Base-by-base conservation (phyloP, 2,888 invertebrate species). In the Micoletzkya japonica region DNA sequence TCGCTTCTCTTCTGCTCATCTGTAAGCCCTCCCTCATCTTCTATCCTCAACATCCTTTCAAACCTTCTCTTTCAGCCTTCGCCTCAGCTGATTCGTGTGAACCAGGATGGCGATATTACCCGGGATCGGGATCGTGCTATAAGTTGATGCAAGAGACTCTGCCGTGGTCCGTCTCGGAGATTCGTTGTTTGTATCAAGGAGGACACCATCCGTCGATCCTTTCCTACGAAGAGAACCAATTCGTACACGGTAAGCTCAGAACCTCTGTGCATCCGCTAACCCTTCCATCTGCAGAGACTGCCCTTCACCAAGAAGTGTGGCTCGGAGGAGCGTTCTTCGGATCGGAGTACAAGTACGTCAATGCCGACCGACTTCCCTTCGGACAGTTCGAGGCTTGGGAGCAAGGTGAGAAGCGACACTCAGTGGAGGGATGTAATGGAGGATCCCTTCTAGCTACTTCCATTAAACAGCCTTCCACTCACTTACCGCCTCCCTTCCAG, bases 181-280 rank as follows among this genome's bases (percentile, higher is more conserved):
- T 83, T 76, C 79, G 81, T 56, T 83, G 83, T 70, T 76, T 79
- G 59, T 83, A 82, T 76, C 76, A 80, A 72, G 83, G 82, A 52
- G 82, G 77, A 39, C 83, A 83, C 58, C 82, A 83, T 66, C 74
- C 76, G 32, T 79, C 83, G 24, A 76, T 83, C 59, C 76, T 76
- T 58, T 76, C 75, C 70, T 63, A 74, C 20, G 77, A 77, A 72
- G 82, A 83, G 70, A 83, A 83, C 71, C 77, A 80, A 71, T 83
- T 83, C 72, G 79, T 83, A 32, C 74, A 80, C 59, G 80, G 80
- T 81, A 34, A 76, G 76, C 24, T 26, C n/a, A 52, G n/a, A 52
- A 20, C 52, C 52, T 24, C 10, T 10, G 28, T n/a, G 24, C n/a
- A n/a, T n/a, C n/a, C n/a, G n/a, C n/a, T n/a, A n/a, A n/a, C n/a